Percentiles rank a stretch among this genome's conserved stretches.
Evolutionary conservation across 2,113 vertebrate genomes (phyloP).

Genomic region (Peromyscus leucopus): DNA sequence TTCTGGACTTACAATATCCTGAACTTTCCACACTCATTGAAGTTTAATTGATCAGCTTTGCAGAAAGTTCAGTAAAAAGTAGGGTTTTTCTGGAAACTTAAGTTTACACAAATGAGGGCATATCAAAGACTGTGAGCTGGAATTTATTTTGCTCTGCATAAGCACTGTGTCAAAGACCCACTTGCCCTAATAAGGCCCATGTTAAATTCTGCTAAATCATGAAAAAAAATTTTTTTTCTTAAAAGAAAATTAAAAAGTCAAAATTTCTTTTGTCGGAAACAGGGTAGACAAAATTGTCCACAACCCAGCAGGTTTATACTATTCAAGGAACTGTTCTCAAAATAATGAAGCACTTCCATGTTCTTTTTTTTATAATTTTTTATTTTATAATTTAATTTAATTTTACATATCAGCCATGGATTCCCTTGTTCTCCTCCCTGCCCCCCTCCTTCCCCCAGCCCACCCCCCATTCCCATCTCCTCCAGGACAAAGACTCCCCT

Average conservation of each 20-base stretch:
- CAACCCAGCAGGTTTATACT: not conserved
- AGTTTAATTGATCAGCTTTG: not conserved
- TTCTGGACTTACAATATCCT: not conserved
- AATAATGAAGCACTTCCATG: not conserved
- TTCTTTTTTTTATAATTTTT: not conserved
- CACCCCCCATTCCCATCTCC: no score
- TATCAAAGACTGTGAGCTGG: not conserved
- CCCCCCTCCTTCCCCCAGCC: no score
- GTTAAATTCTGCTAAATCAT: slow-evolving; percentile 8
- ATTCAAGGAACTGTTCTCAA: not conserved
- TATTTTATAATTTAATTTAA: no score
- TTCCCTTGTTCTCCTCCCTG: no score
- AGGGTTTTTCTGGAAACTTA: not conserved
- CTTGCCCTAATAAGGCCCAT: not conserved
- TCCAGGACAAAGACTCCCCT: no score
- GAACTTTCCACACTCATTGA: not conserved
- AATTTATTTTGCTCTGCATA: not conserved
- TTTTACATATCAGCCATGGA: no score
- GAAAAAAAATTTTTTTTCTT: not conserved
- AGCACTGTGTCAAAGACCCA: not conserved
- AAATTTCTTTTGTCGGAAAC: not conserved
- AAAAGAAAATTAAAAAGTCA: not conserved
- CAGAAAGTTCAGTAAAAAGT: not conserved
- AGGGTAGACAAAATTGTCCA: not conserved
- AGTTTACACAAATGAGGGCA: not conserved